phyloP scores from a whole-genome alignment of 2,888 invertebrate genomes.

The Pyralis farinalis region DNA sequence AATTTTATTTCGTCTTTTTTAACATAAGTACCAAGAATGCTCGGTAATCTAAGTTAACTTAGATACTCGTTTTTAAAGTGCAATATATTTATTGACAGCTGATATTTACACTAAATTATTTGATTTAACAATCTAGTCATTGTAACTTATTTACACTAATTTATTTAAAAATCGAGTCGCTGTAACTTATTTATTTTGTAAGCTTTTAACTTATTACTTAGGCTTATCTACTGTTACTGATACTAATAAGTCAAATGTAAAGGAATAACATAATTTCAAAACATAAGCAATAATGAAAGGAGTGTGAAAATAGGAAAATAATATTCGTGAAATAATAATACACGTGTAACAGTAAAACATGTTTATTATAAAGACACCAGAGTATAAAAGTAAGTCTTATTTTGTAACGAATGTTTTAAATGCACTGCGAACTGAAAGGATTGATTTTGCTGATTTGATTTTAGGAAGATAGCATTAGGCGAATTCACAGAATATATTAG shows the following conservation, averaged over 20 bases:
- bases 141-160: slow-evolving; percentile 30
- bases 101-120: slow-evolving; percentile 45
- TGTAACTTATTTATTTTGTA: slow-evolving; percentile 35
- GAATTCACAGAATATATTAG: slow-evolving; percentile 24
- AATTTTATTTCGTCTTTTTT: slow-evolving; percentile 32
- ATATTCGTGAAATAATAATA: slow-evolving; percentile 43
- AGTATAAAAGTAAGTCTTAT: slow-evolving; percentile 9
- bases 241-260: slow-evolving; percentile 8
- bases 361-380: slow-evolving; percentile 38
- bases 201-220: slow-evolving; percentile 8
- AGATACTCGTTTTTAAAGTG: slow-evolving; percentile 41
- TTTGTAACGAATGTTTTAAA: slow-evolving; percentile 20
- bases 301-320: slow-evolving; percentile 31
- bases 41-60: slow-evolving; percentile 13
- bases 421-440: slow-evolving; percentile 43
- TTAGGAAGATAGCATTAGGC: slow-evolving; percentile 18
- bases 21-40: slow-evolving; percentile 34
- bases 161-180: slow-evolving; percentile 35
- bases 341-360: slow-evolving; percentile 35
- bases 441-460: slow-evolving; percentile 37
- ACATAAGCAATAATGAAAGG: slow-evolving; percentile 41
- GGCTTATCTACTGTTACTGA: slow-evolving; percentile 16
- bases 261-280: slow-evolving; percentile 3
- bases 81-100: slow-evolving; percentile 60
- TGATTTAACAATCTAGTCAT: slow-evolving; percentile 38